Evolutionary conservation across 2,797 vertebrate genomes (phyloP), one percentile per base, ranked within the genome.

Genomic region (Emys orbicularis): DNA sequence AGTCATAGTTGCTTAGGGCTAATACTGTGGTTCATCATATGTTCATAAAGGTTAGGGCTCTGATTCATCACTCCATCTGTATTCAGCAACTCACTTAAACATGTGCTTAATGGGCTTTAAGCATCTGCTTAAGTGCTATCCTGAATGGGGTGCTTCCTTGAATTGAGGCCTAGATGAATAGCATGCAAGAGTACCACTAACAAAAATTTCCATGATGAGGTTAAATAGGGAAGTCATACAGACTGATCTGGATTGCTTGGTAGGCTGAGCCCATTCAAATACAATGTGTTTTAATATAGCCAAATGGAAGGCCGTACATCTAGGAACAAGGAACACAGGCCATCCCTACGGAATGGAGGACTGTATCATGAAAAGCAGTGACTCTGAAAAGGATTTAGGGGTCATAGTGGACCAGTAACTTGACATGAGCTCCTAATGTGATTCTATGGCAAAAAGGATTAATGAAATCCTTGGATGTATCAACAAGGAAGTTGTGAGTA

Each of bases 291-390:
- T 19, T 19, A n/a, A n/a, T 68, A 21, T 68, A 16, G 34, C 18
- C 61, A 68, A 68, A 68, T 68, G 61, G 16, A 68, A 87, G 81
- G 50, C 79, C 41, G 77, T 93, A 92, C 94, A 21, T 82, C 29
- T 92, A 83, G 52, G 31, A 84, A 88, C 92, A 92, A 92, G 61
- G 53, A 91, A 87, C 82, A 41, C 9, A 86, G 52, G 84, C 13
- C 1, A 3, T 29, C 27, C 52, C 31, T 92, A 34, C 0, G 0
- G 88, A 44, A 15, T 82, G 52, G 65, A 18, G 68, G 68, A 25
- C n/a, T 72, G 19, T 21, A 72, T 72, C 37, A 41, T 41, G 37
- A 41, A 72, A 79, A 77, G 44, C 0, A 0, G 5, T 90, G 87
- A 74, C 12, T 86, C 34, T 81, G 79, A 65, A 86, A 89, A 93